phyloP scores from a whole-genome alignment of 2,113 vertebrate genomes.

The Dolichotis patagonum region DNA sequence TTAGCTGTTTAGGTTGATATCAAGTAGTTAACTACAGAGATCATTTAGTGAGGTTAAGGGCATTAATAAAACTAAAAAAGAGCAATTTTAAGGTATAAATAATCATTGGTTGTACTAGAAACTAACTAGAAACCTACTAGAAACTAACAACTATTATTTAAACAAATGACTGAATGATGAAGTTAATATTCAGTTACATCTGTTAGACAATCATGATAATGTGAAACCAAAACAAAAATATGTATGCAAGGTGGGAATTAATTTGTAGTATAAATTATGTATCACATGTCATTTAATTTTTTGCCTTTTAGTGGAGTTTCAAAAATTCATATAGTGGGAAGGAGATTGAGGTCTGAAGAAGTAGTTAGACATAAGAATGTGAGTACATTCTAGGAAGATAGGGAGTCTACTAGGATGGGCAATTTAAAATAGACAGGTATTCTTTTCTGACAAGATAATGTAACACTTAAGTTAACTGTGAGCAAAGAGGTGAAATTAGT shows the following conservation, averaged over 20 bases:
- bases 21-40: not conserved
- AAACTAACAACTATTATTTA: conserved; percentile 34
- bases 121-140: not conserved
- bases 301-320: not conserved
- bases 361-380: not conserved
- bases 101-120: not conserved
- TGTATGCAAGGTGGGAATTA: not conserved
- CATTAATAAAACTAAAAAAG: not conserved
- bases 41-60: conserved; percentile 5
- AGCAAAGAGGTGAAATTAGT: not conserved
- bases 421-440: not conserved
- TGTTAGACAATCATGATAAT: not conserved
- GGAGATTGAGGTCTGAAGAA: not conserved
- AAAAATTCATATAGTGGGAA: not conserved
- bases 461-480: not conserved
- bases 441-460: not conserved
- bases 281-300: not conserved
- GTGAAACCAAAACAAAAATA: not conserved
- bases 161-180: not conserved
- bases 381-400: not conserved
- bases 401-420: not conserved
- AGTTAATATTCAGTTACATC: not conserved
- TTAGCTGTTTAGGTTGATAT: not conserved
- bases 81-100: not conserved
- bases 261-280: not conserved